Evolutionary conservation across 2,797 vertebrate species (phyloP).

Genomic region (Melanitta fusca): DNA sequence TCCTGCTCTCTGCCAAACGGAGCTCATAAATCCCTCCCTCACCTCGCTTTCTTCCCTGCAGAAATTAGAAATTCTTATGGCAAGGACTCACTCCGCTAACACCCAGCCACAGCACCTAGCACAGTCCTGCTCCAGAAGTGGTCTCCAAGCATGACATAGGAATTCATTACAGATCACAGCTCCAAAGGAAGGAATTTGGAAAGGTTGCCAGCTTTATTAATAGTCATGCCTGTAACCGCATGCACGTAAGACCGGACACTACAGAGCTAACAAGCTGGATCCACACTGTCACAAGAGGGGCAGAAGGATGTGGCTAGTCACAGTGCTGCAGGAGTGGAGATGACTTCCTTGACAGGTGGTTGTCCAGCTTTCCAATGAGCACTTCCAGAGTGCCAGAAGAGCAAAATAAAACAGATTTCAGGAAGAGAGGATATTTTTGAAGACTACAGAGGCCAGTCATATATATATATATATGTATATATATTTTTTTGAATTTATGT

Average conservation of each 20-base stretch:
- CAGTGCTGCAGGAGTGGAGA: accelerated
- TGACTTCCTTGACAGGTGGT: background rate
- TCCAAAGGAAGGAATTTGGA: background rate
- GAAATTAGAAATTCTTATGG: background rate
- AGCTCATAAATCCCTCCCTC: background rate
- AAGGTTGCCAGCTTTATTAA: background rate
- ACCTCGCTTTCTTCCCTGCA: background rate
- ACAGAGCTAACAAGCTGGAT: background rate
- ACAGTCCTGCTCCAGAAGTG: background rate
- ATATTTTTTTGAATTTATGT: background rate
- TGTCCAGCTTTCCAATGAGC: background rate
- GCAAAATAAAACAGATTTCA: background rate
- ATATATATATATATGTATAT: too few species aligned
- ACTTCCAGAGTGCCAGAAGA: background rate
- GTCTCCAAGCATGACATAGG: background rate
- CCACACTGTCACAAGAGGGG: accelerated
- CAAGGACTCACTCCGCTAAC: background rate
- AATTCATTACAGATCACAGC: background rate
- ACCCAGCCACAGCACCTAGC: background rate
- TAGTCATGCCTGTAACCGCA: background rate
- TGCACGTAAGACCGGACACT: background rate
- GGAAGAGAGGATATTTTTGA: background rate
- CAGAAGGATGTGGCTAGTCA: background rate
- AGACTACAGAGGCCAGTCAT: background rate
- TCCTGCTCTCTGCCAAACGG: background rate